Conservation (phyloP, 2,113 vertebrate genomes). For the Marcusenius ussheri region DNA sequence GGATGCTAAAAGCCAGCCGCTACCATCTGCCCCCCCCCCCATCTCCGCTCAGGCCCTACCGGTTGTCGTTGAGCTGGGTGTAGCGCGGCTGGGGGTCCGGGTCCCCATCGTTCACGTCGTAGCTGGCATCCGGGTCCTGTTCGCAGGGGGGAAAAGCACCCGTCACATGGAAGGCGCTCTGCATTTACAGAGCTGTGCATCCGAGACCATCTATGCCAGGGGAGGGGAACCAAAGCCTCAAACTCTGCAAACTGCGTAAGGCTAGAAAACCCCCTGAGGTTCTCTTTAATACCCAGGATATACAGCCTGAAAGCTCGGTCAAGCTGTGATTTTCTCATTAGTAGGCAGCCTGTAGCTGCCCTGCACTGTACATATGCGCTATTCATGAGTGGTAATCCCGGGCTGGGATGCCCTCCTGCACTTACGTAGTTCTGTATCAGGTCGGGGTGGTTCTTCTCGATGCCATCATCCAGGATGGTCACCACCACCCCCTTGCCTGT, state of each 20-base stretch:
- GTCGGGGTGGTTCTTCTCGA: conserved; percentile 96
- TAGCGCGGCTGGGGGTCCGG: conserved; percentile 91
- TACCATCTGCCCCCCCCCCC: background rate
- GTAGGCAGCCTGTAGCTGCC: background rate
- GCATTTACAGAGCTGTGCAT: background rate
- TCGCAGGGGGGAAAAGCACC: conserved; percentile 18
- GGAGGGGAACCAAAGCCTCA: background rate
- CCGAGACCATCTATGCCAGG: background rate
- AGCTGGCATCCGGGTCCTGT: conserved; percentile 89
- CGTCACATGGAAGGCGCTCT: background rate
- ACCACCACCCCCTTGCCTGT: conserved; percentile 86
- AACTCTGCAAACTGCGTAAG: background rate
- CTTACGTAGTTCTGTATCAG: conserved; percentile 89
- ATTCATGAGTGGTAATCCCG: background rate
- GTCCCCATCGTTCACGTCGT: conserved; percentile 93
- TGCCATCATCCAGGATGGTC: conserved; percentile 92
- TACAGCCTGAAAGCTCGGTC: background rate
- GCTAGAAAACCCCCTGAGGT: background rate
- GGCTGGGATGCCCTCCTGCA: background rate
- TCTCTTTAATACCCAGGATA: background rate
- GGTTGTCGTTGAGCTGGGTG: conserved; percentile 94
- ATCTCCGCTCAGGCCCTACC: conserved; percentile 54
- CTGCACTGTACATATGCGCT: background rate
- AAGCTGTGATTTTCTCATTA: background rate
- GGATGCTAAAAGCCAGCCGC: background rate